Evolutionary conservation across 2,797 vertebrate genomes (phyloP), one percentile per base, ranked within the genome.

Genomic region (Chrysocyon brachyurus): DNA sequence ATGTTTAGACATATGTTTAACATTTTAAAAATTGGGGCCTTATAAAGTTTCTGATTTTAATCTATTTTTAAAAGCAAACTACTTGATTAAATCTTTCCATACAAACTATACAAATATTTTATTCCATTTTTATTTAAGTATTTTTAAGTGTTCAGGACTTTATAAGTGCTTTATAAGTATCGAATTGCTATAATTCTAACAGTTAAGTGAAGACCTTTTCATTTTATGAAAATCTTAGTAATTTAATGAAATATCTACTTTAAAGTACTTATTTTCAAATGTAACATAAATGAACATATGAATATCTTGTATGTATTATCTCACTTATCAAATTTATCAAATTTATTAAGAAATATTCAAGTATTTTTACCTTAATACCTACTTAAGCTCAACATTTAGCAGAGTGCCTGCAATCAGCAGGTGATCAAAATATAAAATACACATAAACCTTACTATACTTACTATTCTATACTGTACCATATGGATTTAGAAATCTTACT

Each of bases 1-100:
- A 79, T 79, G 46, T 90, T 92, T 63, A 96, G 40, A 49, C 57
- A 28, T 95, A 70, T 70, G 24, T 70, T 88, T 93, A 97, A 97
- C 31, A 64, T 93, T 95, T 73, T 4, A 57, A 54, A 87, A 61
- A 24, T n/a, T 33, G 86, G 83, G 82, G 77, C n/a, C 87, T 93
- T 97, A 75, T 36, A 73, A 79, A 33, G 56, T 77, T 96, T 68
- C 70, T 70, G 17, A 83, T 82, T 96, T 83, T 57, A 73, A 72
- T 79, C 75, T 90, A 78, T 77, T 96, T 97, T 95, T 82, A 90
- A 96, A 94, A 84, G 4, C 61, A 93, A 95, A 95, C 22, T 82
- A 78, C 26, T 87, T 86, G 46, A 95, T 88, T 96, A 91, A 89
- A 88, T 64, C 26, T 91, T 93, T 87, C 52, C 56, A 75, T 84